Conservation (phyloP, 2,797 vertebrate species). For the Peromyscus nudipes region DNA sequence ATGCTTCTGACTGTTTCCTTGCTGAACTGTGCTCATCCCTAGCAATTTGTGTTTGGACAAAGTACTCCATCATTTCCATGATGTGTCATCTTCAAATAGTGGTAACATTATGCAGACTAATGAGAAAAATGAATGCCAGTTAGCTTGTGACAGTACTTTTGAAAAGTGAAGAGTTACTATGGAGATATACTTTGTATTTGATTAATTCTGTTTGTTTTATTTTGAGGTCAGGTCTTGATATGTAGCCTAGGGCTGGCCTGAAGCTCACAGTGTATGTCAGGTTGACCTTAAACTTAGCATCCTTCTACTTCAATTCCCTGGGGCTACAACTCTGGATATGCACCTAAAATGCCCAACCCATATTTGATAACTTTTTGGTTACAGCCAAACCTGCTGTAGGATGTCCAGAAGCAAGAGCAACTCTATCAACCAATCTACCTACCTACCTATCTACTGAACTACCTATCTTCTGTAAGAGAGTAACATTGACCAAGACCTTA, state of each 20-base stretch:
- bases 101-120: not conserved
- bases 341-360: not conserved
- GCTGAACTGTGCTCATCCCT: not conserved
- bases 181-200: not conserved
- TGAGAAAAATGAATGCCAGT: constrained; percentile 18
- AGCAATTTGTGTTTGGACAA: not conserved
- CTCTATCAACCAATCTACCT: not conserved
- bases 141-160: constrained; percentile 17
- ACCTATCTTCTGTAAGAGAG: not conserved
- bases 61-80: not conserved
- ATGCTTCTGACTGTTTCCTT: not conserved
- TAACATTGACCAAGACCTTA: too few relatives aligned
- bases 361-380: not conserved
- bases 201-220: constrained; percentile 1
- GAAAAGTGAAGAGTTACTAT: constrained; percentile 31
- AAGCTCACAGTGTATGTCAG: not conserved
- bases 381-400: not conserved
- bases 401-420: not conserved
- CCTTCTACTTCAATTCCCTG: not conserved
- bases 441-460: not conserved
- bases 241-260: not conserved
- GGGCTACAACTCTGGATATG: not conserved
- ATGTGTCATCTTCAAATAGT: constrained; percentile 1
- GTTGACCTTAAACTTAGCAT: not conserved
- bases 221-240: not conserved